phyloP scores from a whole-genome alignment of 2,113 vertebrate genomes.

The Phylloscopus trochiloides region DNA sequence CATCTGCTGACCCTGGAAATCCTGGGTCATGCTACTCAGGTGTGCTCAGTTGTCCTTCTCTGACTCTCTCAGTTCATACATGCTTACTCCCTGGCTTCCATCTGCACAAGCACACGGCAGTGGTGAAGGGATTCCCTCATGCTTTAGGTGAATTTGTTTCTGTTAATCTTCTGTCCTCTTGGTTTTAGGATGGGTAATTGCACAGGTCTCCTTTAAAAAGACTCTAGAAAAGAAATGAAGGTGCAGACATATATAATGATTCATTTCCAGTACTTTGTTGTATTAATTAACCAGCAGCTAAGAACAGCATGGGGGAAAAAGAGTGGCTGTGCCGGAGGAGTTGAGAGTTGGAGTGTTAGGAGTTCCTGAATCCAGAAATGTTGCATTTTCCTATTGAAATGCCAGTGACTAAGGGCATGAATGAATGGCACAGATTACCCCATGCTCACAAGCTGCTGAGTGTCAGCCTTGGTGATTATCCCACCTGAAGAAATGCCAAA shows the following conservation, averaged over 20 bases:
- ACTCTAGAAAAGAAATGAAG: background rate
- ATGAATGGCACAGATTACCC: background rate
- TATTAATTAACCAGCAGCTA: background rate
- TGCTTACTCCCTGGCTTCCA: background rate
- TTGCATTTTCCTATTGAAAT: background rate
- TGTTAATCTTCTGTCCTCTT: background rate
- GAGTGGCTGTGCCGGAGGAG: background rate
- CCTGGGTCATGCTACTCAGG: background rate
- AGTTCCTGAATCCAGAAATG: background rate
- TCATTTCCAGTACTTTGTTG: background rate
- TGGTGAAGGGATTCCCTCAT: background rate
- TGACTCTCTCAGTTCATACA: rapidly evolving
- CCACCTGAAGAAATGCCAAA: background rate
- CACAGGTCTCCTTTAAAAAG: background rate
- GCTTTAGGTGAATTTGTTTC: background rate
- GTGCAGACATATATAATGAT: rapidly evolving
- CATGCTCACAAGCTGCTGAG: background rate
- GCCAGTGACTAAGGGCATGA: background rate
- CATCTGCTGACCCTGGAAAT: background rate
- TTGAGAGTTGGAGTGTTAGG: background rate
- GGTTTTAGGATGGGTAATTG: background rate
- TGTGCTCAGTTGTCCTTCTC: background rate
- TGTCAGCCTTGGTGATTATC: background rate
- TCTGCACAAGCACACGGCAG: background rate
- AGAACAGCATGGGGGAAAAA: background rate